Conservation (phyloP, 37 sponge, comb jelly and placozoan genomes). For the Theonella swinhoei region DNA sequence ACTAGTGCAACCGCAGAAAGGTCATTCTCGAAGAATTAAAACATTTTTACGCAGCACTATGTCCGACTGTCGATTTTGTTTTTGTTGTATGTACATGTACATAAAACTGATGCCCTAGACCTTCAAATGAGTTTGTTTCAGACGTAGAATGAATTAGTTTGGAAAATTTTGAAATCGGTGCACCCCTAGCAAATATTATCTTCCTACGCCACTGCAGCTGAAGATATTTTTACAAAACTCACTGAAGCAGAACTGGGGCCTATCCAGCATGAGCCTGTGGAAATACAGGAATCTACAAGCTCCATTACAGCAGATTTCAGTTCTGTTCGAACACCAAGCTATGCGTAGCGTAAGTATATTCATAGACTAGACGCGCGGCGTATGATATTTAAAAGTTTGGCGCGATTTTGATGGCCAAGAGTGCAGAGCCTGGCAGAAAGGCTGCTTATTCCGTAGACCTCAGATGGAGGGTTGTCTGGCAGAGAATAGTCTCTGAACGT, state of each 20-base stretch:
- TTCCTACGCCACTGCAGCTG: conserved; percentile 15
- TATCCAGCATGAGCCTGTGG: no score
- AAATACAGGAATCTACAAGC: no score
- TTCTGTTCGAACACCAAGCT: neutral
- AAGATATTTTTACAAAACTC: no score
- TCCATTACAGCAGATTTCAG: conserved; percentile 3
- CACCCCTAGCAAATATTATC: neutral
- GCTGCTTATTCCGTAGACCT: neutral
- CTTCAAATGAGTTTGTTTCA: conserved; percentile 12
- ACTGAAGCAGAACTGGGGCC: no score
- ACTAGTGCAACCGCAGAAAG: no score
- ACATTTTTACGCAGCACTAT: conserved; percentile 12
- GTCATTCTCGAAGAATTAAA: conserved; percentile 19
- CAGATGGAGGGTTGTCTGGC: conserved; percentile 5
- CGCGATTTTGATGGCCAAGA: conserved; percentile 24
- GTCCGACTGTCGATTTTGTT: conserved; percentile 25
- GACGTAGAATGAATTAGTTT: conserved; percentile 16
- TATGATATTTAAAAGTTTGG: neutral
- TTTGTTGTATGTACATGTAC: conserved; percentile 14
- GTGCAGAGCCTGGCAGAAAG: neutral
- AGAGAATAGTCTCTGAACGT: neutral
- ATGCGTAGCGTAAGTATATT: neutral
- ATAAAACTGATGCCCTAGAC: conserved; percentile 19
- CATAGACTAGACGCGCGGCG: neutral
- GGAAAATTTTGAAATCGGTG: conserved; percentile 17